Percentiles rank a stretch among this genome's conserved stretches.
These are phyloP conservation scores for Sciaenops ocellatus DNA, from an alignment of 2,797 vertebrate genomes.

Conservation along the genomic window DNA sequence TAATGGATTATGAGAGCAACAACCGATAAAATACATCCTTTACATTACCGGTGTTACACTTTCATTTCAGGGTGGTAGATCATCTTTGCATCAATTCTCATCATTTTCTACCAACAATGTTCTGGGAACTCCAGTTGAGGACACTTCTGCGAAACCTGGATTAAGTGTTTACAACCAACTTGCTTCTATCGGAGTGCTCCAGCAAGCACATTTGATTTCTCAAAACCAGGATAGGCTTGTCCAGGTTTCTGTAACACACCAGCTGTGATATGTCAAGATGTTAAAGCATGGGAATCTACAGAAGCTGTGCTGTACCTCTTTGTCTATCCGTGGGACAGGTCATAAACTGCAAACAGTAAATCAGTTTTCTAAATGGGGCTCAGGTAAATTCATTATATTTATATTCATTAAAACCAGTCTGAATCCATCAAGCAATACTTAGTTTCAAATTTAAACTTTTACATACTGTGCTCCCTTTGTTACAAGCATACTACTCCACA, in stretches of 20 bases:
- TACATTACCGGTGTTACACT: neutral
- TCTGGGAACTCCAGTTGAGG: neutral
- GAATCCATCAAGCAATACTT: neutral
- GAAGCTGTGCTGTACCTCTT: neutral
- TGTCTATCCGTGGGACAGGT: neutral
- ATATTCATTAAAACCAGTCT: neutral
- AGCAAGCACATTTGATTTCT: neutral
- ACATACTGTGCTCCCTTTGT: neutral
- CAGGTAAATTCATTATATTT: neutral
- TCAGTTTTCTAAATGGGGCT: neutral
- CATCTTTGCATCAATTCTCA: neutral
- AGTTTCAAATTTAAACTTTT: neutral
- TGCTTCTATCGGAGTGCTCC: neutral
- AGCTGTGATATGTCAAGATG: neutral
- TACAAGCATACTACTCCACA: conserved; percentile 12
- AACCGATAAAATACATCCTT: neutral
- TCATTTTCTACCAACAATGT: neutral
- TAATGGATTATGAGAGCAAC: conserved; percentile 17
- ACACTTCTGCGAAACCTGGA: neutral
- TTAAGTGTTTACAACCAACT: neutral
- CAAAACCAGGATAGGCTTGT: neutral
- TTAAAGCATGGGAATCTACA: neutral
- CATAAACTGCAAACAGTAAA: neutral
- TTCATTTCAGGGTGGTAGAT: neutral
- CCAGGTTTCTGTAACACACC: neutral